A percentile compares a stretch with the other conserved stretches of the same genome.
Conservation (phyloP, 2,113 vertebrate species). For the Seriola rivoliana region DNA sequence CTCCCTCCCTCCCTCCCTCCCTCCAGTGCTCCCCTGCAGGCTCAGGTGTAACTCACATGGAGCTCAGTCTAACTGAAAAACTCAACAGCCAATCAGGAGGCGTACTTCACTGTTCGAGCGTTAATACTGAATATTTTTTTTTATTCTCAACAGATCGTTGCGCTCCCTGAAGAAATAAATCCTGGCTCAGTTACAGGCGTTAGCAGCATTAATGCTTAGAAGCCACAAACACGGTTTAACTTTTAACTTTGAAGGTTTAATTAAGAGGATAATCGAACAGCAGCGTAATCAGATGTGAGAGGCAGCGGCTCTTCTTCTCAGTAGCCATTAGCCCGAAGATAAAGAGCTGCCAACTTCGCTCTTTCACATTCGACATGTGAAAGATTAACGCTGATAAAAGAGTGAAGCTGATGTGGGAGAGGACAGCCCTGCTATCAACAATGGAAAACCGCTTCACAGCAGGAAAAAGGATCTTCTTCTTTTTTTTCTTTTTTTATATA, state of each 20-base stretch:
- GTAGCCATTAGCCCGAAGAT: neutral
- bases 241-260: too few relatives aligned
- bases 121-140: neutral
- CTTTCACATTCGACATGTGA: too few relatives aligned
- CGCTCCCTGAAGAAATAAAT: neutral
- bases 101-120: too few relatives aligned
- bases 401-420: too few relatives aligned
- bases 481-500: too few relatives aligned
- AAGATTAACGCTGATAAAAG: too few relatives aligned
- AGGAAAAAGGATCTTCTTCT: too few relatives aligned
- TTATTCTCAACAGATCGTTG: neutral
- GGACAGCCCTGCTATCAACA: too few relatives aligned
- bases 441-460: too few relatives aligned
- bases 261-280: neutral
- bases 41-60: constrained; percentile 21
- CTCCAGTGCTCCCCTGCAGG: constrained; percentile 19
- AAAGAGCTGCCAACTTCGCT: neutral
- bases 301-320: neutral
- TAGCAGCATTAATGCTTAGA: neutral
- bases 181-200: neutral
- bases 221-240: neutral
- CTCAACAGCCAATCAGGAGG: constrained; percentile 11
- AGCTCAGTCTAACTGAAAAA: constrained; percentile 28
- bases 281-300: neutral
- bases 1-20: constrained; percentile 35